Conservation (phyloP, 2,113 vertebrate genomes). For the Heloderma charlesbogerti region DNA sequence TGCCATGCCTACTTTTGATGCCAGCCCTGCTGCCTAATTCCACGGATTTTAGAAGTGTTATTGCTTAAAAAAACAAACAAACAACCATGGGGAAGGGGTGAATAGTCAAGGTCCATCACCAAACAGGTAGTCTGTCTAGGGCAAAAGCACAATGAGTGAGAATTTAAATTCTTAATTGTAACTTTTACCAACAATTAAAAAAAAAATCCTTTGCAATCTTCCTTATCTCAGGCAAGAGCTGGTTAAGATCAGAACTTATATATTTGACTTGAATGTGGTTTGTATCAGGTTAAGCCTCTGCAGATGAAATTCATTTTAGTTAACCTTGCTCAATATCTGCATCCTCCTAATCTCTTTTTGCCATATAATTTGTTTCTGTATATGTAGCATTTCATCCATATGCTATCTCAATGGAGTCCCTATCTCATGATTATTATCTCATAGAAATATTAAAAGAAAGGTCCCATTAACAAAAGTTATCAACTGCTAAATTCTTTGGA, state of each 20-base stretch:
- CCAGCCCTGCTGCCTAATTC: too few relatives aligned
- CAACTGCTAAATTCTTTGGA: not conserved
- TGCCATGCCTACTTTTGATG: too few relatives aligned
- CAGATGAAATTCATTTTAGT: constrained; percentile 54
- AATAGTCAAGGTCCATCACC: not conserved
- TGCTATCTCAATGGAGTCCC: not conserved
- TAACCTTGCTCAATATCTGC: constrained; percentile 43
- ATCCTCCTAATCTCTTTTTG: constrained; percentile 17
- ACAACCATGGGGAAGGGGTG: rapidly evolving
- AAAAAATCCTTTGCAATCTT: constrained; percentile 35
- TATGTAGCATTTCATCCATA: not conserved
- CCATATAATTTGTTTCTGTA: constrained; percentile 31
- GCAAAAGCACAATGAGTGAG: not conserved
- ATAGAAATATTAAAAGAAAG: not conserved
- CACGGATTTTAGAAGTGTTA: too few relatives aligned
- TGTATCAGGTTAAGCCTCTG: constrained; percentile 48
- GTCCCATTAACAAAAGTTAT: not conserved
- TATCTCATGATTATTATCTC: not conserved
- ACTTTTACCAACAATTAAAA: constrained; percentile 52
- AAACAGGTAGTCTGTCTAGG: constrained; percentile 45
- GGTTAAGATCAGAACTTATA: constrained; percentile 54
- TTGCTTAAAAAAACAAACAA: too few relatives aligned
- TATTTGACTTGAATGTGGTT: constrained; percentile 34
- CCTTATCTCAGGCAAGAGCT: constrained; percentile 61
- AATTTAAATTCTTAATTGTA: constrained; percentile 59